phyloP scores from a whole-genome alignment of 2,113 vertebrate genomes.

The Geococcyx californianus region DNA sequence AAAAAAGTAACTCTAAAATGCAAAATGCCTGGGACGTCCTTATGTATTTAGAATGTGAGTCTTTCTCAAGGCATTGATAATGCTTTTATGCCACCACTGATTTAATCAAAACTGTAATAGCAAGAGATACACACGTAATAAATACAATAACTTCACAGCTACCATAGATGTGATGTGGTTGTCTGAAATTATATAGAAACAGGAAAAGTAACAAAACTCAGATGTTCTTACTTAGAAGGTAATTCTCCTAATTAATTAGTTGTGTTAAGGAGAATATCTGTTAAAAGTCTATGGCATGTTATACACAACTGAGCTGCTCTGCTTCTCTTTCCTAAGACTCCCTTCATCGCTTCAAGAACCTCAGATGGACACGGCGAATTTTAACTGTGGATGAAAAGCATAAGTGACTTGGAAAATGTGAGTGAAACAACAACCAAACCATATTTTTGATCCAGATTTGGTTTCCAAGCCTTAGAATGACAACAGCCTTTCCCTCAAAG shows the following conservation, averaged over 20 bases:
- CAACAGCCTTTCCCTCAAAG: not conserved
- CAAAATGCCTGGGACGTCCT: not conserved
- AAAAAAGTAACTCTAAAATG: not conserved
- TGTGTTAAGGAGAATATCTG: not conserved
- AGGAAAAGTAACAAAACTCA: not conserved
- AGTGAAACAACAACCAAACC: not conserved
- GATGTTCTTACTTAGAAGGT: not conserved
- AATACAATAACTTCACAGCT: not conserved
- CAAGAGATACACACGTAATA: not conserved
- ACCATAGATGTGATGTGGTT: not conserved
- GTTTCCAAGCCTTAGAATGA: not conserved
- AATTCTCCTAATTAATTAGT: not conserved
- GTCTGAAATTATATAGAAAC: not conserved
- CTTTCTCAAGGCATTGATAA: not conserved
- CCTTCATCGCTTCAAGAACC: not conserved
- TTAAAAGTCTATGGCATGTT: not conserved
- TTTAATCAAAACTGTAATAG: not conserved
- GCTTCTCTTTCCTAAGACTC: not conserved
- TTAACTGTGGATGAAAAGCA: not conserved
- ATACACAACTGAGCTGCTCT: not conserved
- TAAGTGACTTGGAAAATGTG: not conserved
- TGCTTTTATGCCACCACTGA: not conserved
- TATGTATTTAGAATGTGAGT: not conserved
- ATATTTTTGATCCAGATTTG: not conserved
- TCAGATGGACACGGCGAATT: not conserved